Evolutionary conservation across 2,797 vertebrate species (phyloP).

Genomic region (Clarias laeviceps): DNA sequence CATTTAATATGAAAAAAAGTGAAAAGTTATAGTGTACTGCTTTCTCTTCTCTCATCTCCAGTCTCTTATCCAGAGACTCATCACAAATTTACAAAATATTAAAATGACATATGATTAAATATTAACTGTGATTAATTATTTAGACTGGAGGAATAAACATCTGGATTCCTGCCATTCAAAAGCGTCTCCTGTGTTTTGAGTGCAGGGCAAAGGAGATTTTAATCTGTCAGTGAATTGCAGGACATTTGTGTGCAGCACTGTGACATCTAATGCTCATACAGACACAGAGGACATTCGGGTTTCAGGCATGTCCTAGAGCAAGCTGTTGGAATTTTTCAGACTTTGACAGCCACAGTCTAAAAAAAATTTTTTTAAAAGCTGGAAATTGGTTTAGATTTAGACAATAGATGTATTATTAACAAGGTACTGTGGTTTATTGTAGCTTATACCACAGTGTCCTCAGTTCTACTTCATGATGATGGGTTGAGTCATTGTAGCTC

Average conservation of each 20-base stretch:
- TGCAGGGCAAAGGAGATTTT: slow-evolving; percentile 10
- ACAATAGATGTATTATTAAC: slow-evolving; percentile 6
- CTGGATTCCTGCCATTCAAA: slow-evolving; percentile 64
- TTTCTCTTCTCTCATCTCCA: neutral
- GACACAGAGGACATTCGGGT: slow-evolving; percentile 7
- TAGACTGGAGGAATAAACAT: slow-evolving; percentile 59
- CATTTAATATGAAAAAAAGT: neutral
- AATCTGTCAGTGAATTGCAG: slow-evolving; percentile 1
- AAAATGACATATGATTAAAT: slow-evolving; percentile 62
- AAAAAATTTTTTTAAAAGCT: too few species aligned
- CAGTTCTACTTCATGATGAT: too few species aligned
- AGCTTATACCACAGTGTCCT: neutral
- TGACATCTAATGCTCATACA: slow-evolving; percentile 23
- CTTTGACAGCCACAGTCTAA: neutral
- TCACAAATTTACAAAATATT: slow-evolving; percentile 37
- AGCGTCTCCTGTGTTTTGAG: slow-evolving; percentile 25
- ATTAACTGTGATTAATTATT: slow-evolving; percentile 70
- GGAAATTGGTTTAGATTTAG: slow-evolving; percentile 7
- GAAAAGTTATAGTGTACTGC: neutral
- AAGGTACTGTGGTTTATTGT: neutral
- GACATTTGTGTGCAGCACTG: neutral
- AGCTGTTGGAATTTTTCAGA: slow-evolving; percentile 17
- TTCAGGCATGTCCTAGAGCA: slow-evolving; percentile 5
- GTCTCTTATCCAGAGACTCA: slow-evolving; percentile 4
- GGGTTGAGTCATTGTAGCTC: neutral